These are phyloP conservation scores for Panthera tigris DNA, from an alignment of 2,113 vertebrate genomes.

Conservation along the genomic window DNA sequence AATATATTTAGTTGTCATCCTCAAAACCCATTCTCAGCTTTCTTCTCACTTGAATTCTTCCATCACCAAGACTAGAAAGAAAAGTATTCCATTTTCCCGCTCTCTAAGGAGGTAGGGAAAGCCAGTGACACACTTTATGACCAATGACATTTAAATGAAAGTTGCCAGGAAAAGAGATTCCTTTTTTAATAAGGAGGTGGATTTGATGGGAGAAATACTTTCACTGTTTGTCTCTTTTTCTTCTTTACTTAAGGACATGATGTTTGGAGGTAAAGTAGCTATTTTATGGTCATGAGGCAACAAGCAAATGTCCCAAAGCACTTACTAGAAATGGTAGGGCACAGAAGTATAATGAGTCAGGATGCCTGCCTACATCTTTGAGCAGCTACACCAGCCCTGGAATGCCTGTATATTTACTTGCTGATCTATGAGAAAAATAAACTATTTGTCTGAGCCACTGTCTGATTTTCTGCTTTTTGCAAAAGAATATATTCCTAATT, in stretches of 20 bases:
- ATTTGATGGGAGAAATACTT: not conserved
- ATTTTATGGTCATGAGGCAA: not conserved
- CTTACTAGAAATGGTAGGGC: not conserved
- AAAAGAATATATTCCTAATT: not conserved
- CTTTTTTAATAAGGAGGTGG: not conserved
- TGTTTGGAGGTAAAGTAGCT: not conserved
- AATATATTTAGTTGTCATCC: not conserved
- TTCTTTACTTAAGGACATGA: not conserved
- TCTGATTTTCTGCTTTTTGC: not conserved
- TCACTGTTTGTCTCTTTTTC: not conserved
- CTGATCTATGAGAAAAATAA: not conserved
- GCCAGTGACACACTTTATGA: not conserved
- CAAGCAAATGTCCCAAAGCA: not conserved
- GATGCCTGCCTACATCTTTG: not conserved
- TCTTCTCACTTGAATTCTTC: not conserved
- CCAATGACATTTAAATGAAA: not conserved
- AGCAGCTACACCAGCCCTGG: not conserved
- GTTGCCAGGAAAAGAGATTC: not conserved
- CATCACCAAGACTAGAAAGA: not conserved
- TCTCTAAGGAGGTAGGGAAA: not conserved
- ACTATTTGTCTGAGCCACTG: not conserved
- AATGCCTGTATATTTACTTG: not conserved
- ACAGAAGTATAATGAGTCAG: not conserved
- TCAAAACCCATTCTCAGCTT: not conserved
- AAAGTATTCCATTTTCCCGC: not conserved